Evolutionary conservation across 2,888 invertebrate genomes (phyloP).

Genomic region (Timandra comae): DNA sequence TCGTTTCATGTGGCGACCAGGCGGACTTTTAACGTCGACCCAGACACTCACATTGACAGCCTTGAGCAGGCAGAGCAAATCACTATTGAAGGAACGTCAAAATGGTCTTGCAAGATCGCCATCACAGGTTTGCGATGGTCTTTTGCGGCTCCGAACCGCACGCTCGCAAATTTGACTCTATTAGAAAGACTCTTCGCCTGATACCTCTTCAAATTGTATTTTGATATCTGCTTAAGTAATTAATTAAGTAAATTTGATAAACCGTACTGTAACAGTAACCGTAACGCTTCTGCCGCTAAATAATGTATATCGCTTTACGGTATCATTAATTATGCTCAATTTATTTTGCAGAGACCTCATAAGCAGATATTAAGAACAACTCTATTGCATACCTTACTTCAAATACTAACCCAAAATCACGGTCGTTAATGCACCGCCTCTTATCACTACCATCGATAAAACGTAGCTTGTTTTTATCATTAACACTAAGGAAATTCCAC

Average conservation of each 20-base stretch:
- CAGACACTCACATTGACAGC: constrained; percentile 98
- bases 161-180: constrained; percentile 73
- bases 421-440: constrained; percentile 71
- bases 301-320: constrained; percentile 12
- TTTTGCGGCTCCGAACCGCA: constrained; percentile 74
- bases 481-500: constrained; percentile 69
- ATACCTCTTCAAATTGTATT: constrained; percentile 54
- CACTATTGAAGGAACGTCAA: constrained; percentile 99
- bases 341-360: constrained; percentile 1
- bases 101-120: constrained; percentile 99
- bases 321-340: neutral
- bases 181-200: constrained; percentile 72
- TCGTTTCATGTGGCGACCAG: constrained; percentile 80
- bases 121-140: constrained; percentile 93
- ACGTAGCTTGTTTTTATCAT: constrained; percentile 57
- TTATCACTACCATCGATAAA: constrained; percentile 58
- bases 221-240: constrained; percentile 57
- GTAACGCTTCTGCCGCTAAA: constrained; percentile 13
- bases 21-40: constrained; percentile 98
- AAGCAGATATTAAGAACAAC: constrained; percentile 57
- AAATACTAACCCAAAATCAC: constrained; percentile 63
- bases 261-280: too few relatives aligned
- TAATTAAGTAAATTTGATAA: too few relatives aligned
- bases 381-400: constrained; percentile 61
- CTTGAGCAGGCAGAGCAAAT: constrained; percentile 98